A percentile compares a stretch with the other conserved stretches of the same genome.
phyloP scores from a whole-genome alignment of 2,797 vertebrate species.

The Ispidina lecontei region DNA sequence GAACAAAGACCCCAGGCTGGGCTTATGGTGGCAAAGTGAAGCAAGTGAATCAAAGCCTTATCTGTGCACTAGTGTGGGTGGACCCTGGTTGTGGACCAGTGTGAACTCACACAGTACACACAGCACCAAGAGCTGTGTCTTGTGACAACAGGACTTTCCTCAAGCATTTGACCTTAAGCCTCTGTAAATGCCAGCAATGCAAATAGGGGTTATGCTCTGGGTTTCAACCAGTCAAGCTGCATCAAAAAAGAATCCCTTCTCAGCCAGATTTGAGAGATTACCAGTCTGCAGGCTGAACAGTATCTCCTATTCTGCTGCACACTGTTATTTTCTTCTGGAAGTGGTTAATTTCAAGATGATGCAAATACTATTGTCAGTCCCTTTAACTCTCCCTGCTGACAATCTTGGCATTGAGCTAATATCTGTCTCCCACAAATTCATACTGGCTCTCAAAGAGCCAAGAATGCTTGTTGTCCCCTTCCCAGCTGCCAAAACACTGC shows the following conservation, averaged over 20 bases:
- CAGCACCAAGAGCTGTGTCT: background rate
- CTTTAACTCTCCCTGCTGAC: conserved; percentile 31
- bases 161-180: background rate
- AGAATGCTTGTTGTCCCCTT: conserved; percentile 48
- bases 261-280: background rate
- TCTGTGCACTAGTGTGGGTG: background rate
- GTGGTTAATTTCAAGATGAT: conserved; percentile 52
- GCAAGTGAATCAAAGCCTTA: background rate
- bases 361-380: conserved; percentile 31
- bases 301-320: conserved; percentile 1
- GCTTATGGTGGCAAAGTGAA: background rate
- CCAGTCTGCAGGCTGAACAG: background rate
- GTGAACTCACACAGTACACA: background rate
- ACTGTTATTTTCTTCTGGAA: conserved; percentile 31
- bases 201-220: background rate
- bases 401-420: conserved; percentile 52
- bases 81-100: background rate
- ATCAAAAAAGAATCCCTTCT: background rate
- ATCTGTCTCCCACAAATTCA: conserved; percentile 41
- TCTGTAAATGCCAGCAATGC: background rate
- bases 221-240: background rate
- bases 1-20: background rate
- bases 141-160: background rate
- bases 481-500: conserved; percentile 49
- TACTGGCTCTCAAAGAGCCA: conserved; percentile 34